phyloP scores from a whole-genome alignment of 2,888 invertebrate genomes.

The Cerceris ruficornis region DNA sequence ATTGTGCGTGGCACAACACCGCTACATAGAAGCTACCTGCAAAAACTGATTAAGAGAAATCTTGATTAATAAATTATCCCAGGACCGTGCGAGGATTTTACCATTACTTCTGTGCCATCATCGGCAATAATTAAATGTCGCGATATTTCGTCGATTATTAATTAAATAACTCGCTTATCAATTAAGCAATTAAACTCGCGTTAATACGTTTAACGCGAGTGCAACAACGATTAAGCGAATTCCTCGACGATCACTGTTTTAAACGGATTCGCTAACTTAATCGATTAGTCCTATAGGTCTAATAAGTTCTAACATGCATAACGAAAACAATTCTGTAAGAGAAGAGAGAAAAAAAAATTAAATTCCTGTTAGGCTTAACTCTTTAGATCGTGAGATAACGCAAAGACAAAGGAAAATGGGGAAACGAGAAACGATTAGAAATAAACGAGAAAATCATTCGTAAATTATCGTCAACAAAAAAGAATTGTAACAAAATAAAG shows the following conservation, averaged over 20 bases:
- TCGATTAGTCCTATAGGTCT: conserved; percentile 53
- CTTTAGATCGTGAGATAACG: background rate
- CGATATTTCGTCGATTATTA: background rate
- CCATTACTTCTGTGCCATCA: conserved; percentile 1
- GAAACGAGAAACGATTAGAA: conserved; percentile 43
- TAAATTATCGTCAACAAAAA: conserved; percentile 20
- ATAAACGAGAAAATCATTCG: conserved; percentile 41
- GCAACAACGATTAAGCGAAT: conserved; percentile 8
- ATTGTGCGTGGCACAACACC: conserved; percentile 68
- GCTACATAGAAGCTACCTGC: conserved; percentile 75
- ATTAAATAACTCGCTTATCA: too few species aligned
- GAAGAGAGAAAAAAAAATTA: conserved; percentile 24
- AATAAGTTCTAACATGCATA: conserved; percentile 58
- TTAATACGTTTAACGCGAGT: background rate
- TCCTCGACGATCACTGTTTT: conserved; percentile 41
- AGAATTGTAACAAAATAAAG: conserved; percentile 7
- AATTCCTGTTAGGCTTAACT: conserved; percentile 12
- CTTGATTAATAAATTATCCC: conserved; percentile 60
- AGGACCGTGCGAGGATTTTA: conserved; percentile 50
- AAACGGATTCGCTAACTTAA: conserved; percentile 32
- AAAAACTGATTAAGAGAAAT: conserved; percentile 69
- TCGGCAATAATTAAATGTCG: background rate
- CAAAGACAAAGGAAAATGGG: conserved; percentile 15
- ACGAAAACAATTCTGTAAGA: conserved; percentile 32
- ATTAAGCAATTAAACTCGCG: background rate